These are phyloP conservation scores for Tinamus guttatus DNA, from an alignment of 2,113 vertebrate genomes.

Conservation along the genomic window DNA sequence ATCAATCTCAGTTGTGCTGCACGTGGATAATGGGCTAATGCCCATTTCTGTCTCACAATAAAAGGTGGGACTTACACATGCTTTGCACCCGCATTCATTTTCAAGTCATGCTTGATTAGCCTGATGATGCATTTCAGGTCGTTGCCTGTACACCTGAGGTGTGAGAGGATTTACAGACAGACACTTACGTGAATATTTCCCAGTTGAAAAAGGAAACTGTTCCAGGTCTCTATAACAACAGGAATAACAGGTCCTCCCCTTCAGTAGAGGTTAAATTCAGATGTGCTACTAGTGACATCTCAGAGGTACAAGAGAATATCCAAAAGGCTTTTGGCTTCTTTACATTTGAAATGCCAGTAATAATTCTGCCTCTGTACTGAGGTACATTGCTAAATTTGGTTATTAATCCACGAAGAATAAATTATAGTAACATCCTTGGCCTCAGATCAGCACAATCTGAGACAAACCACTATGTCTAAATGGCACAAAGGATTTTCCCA, in stretches of 20 bases:
- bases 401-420: background rate
- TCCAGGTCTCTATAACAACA: background rate
- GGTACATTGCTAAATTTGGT: background rate
- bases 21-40: background rate
- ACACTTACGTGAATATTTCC: background rate
- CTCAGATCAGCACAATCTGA: background rate
- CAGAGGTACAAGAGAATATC: background rate
- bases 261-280: background rate
- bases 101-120: constrained; percentile 96
- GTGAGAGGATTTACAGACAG: background rate
- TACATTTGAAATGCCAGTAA: background rate
- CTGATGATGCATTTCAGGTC: constrained; percentile 96
- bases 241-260: background rate
- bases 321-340: background rate
- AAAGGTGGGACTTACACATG: constrained; percentile 88
- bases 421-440: background rate
- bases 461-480: background rate
- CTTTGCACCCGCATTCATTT: constrained; percentile 97
- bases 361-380: background rate
- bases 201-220: background rate
- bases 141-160: constrained; percentile 90
- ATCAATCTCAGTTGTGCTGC: background rate
- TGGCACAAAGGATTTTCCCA: background rate
- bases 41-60: accelerated
- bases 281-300: background rate